Evolutionary conservation across 2,113 vertebrate genomes (phyloP).

Genomic region (Nothoprocta pentlandii): DNA sequence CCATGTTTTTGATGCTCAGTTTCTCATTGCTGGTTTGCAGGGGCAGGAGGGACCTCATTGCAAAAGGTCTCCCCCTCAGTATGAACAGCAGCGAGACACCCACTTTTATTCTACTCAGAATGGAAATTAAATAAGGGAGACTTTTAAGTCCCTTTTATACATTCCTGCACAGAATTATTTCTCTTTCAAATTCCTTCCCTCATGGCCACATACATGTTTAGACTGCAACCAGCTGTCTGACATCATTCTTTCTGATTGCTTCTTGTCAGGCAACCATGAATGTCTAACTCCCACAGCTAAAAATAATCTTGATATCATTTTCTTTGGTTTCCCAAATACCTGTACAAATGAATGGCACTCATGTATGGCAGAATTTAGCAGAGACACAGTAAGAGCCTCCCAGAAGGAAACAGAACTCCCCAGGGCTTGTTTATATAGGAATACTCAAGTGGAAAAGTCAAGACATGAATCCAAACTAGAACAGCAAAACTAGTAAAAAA

Average conservation of each 20-base stretch:
- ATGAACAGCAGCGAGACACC: not conserved
- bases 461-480: not conserved
- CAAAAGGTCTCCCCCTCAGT: not conserved
- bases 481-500: not conserved
- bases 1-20: too few species aligned
- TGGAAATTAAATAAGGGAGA: not conserved
- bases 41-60: not conserved
- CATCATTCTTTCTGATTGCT: conserved; percentile 8
- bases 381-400: not conserved
- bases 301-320: not conserved
- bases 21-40: too few species aligned
- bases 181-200: not conserved
- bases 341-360: accelerated
- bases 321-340: not conserved
- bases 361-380: not conserved
- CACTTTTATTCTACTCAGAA: not conserved
- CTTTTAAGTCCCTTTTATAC: not conserved
- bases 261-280: not conserved
- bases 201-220: not conserved
- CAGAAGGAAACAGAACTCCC: not conserved
- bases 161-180: not conserved
- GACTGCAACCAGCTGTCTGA: conserved; percentile 4
- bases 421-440: not conserved
- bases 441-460: not conserved
- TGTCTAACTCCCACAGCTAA: not conserved